These are phyloP conservation scores for Hylia prasina DNA, from an alignment of 2,113 vertebrate species.

Conservation along the genomic window DNA sequence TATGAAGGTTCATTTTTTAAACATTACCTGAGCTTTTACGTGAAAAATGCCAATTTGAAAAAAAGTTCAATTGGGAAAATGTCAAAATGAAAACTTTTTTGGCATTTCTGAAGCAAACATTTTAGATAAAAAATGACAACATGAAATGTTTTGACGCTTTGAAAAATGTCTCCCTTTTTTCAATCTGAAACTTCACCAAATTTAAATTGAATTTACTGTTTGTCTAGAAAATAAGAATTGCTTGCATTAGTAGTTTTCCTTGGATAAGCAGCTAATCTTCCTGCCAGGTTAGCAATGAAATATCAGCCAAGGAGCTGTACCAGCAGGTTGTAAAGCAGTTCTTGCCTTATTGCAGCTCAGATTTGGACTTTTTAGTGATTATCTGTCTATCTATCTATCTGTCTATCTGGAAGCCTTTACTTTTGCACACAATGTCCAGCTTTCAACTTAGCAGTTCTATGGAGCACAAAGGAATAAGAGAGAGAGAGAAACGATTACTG, in stretches of 20 bases:
- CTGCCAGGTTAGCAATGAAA: background rate
- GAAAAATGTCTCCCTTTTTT: slow-evolving; percentile 13
- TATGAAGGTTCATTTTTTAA: background rate
- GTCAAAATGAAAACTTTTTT: slow-evolving; percentile 41
- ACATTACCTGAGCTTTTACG: slow-evolving; percentile 14
- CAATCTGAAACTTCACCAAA: slow-evolving; percentile 29
- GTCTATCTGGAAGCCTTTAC: background rate
- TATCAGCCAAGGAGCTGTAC: background rate
- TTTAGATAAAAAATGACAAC: slow-evolving; percentile 44
- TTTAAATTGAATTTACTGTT: slow-evolving; percentile 42
- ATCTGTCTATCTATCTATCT: background rate
- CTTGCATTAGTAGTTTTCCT: background rate
- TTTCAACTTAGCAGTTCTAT: background rate
- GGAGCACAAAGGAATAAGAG: background rate
- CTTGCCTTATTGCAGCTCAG: background rate
- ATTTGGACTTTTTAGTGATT: background rate
- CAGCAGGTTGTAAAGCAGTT: background rate
- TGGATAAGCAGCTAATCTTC: slow-evolving; percentile 7
- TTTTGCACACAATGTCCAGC: background rate
- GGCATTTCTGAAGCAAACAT: slow-evolving; percentile 52
- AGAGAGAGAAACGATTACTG: background rate
- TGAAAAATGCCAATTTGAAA: slow-evolving; percentile 1
- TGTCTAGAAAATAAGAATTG: slow-evolving; percentile 9
- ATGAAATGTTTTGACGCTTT: slow-evolving; percentile 48
- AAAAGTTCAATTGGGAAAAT: background rate